Base-by-base conservation (phyloP, 1,140 invertebrate genomes). In the Sipha flava region DNA sequence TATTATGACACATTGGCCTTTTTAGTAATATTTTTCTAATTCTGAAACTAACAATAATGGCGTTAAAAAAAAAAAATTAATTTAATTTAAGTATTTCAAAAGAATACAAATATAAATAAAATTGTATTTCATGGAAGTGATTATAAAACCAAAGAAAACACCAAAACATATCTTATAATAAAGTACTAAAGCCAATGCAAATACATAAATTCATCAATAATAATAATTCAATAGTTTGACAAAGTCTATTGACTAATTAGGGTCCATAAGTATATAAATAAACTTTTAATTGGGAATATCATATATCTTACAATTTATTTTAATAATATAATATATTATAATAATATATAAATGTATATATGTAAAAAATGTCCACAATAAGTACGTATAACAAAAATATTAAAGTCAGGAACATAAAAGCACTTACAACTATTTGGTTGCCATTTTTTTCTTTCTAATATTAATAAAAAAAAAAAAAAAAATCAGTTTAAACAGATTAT, bases 401-500 rank as follows among this genome's bases (percentile, higher is more conserved):
- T 59, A 77, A 72, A 40, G 18, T 52, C 52, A 77, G 52, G 73
- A 77, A 77, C 73, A 59, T 77, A 59, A 75, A 77, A 77, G 52
- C 52, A 57, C 73, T 77, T 77, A 59, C 18, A 23, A 45, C 49
- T 75, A 75, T 75, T 75, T 54, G 34, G 49, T 75, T 40, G 21
- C 16, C 6, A 54, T 57, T 54, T 40, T 40, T 57, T 57, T 3
- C 16, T 16, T 43, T 75, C 37, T n/a, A n/a, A n/a, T n/a, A n/a
- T 9, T 49, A 23, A 18, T 72, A 49, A 72, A 16, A 31, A 26
- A 3, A 26, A 26, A 14, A 68, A 43, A 45, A 5, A 3, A 45
- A 26, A 31, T 66, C n/a, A 12, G n/a, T 21, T 40, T 66, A 62
- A 62, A 62, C 29, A 31, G 31, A 62, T 62, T 62, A 62, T 62